These are phyloP conservation scores for Rhyacophila evoluta DNA, from an alignment of 2,888 invertebrate species.

Conservation along the genomic window DNA sequence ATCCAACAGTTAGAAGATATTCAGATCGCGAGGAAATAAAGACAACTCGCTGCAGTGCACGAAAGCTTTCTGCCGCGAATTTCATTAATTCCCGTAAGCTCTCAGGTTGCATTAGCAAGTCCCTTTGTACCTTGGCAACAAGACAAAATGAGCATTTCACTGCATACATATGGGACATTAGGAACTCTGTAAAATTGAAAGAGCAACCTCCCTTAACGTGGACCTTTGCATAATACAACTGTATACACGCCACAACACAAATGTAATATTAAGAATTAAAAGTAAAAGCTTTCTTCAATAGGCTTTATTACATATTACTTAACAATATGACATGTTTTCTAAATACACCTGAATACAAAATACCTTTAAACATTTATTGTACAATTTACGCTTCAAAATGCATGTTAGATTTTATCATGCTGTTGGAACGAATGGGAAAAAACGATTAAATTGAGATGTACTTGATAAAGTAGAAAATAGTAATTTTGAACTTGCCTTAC, in stretches of 20 bases:
- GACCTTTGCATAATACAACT: constrained; percentile 25
- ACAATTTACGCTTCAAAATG: too few relatives aligned
- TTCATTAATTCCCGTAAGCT: constrained; percentile 50
- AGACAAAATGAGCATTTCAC: constrained; percentile 48
- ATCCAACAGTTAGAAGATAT: constrained; percentile 37
- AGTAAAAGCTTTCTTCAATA: too few relatives aligned
- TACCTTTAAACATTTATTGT: too few relatives aligned
- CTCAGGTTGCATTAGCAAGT: constrained; percentile 49
- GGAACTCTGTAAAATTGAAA: constrained; percentile 46
- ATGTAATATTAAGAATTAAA: neutral
- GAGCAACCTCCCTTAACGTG: constrained; percentile 33
- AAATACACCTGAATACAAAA: too few relatives aligned
- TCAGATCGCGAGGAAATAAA: constrained; percentile 20
- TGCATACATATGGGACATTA: constrained; percentile 50
- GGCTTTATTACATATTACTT: too few relatives aligned
- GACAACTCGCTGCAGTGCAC: constrained; percentile 32
- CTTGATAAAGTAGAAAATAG: too few relatives aligned
- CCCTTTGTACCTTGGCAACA: constrained; percentile 44
- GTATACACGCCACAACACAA: neutral
- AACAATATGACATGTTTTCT: too few relatives aligned
- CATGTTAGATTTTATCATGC: too few relatives aligned
- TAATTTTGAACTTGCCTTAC: too few relatives aligned
- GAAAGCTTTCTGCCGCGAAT: constrained; percentile 34
- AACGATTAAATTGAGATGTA: too few relatives aligned
- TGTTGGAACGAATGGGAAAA: too few relatives aligned